Conservation (phyloP, 1,140 invertebrate genomes). For the Drosophila asahinai region DNA sequence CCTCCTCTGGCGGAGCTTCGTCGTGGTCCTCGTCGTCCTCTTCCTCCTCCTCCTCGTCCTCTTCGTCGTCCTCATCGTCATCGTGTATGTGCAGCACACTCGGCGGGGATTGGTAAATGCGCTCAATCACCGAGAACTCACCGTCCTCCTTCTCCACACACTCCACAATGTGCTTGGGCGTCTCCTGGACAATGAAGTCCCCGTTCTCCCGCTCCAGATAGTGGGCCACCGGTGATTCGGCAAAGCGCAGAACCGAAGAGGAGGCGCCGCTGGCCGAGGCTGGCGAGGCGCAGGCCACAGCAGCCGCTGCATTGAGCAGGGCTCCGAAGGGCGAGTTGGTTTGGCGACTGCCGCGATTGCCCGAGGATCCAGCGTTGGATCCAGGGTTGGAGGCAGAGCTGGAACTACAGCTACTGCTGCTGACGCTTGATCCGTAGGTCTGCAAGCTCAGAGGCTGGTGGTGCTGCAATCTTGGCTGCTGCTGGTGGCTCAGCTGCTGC, state of each 20-base stretch:
- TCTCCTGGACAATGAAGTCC: conserved; percentile 84
- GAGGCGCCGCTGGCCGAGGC: conserved; percentile 40
- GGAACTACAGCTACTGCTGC: conserved; percentile 18
- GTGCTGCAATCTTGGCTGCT: conserved; percentile 23
- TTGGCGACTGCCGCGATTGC: conserved; percentile 52
- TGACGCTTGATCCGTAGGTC: conserved; percentile 14
- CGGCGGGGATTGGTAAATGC: conserved; percentile 83
- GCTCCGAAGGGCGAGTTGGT: conserved; percentile 68
- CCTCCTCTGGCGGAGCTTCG: conserved; percentile 39
- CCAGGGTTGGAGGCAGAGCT: conserved; percentile 10
- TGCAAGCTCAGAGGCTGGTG: conserved; percentile 27
- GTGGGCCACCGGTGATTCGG: conserved; percentile 81
- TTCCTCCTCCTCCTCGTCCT: conserved; percentile 50
- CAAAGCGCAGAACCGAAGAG: conserved; percentile 72
- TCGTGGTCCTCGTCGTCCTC: conserved; percentile 28
- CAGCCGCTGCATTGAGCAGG: conserved; percentile 66
- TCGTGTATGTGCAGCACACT: conserved; percentile 83
- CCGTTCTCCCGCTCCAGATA: conserved; percentile 82
- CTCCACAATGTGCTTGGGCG: conserved; percentile 82
- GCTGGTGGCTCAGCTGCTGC: conserved; percentile 24
- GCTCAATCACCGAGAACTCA: conserved; percentile 83
- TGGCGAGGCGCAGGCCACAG: conserved; percentile 62
- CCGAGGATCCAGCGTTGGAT: not conserved
- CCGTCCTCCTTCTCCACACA: conserved; percentile 83
- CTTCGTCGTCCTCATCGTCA: conserved; percentile 75